Evolutionary conservation across 2,113 vertebrate species (phyloP).

Genomic region (Procapra przewalskii): DNA sequence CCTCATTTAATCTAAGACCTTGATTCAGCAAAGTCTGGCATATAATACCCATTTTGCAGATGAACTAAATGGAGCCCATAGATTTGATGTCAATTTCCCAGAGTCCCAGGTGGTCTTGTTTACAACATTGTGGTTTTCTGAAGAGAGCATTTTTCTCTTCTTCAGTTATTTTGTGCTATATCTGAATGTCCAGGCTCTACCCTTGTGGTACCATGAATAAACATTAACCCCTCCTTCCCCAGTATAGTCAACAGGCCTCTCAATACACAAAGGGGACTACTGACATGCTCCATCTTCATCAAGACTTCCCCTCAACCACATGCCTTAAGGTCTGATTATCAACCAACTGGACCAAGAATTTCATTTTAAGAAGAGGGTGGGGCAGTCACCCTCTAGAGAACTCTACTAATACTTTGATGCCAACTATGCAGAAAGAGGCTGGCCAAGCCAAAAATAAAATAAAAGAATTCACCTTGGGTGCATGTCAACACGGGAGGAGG

Average conservation of each 20-base stretch:
- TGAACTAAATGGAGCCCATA: background rate
- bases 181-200: background rate
- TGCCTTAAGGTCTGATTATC: background rate
- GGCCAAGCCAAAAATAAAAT: background rate
- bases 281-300: background rate
- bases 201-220: background rate
- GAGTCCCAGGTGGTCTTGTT: background rate
- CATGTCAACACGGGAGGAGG: background rate
- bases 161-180: background rate
- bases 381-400: background rate
- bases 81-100: background rate
- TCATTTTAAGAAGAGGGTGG: background rate
- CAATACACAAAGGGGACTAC: background rate
- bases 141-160: background rate
- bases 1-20: no score
- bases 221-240: no score
- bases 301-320: background rate
- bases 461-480: background rate
- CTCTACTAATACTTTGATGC: background rate
- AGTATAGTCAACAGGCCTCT: accelerated
- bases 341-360: background rate
- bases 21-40: no score
- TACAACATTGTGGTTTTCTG: background rate
- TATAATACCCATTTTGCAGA: background rate
- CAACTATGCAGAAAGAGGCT: background rate